Conservation (phyloP, 2,888 invertebrate genomes). For the Drosophila peninsularis region DNA sequence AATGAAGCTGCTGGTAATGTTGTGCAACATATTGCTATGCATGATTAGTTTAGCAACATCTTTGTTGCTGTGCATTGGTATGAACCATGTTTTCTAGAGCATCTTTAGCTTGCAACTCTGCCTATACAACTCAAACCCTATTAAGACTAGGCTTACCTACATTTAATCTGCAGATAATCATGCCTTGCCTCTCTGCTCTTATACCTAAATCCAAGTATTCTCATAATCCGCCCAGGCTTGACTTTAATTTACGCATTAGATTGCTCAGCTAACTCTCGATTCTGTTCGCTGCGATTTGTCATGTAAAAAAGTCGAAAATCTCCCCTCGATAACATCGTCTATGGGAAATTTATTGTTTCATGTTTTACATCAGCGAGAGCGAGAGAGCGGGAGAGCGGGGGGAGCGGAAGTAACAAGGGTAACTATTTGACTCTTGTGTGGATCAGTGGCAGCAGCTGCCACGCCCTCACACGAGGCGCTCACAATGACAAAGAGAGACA, state of each 20-base stretch:
- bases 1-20: too few relatives aligned
- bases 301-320: constrained; percentile 9
- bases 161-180: neutral
- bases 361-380: constrained; percentile 47
- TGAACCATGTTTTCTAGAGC: too few relatives aligned
- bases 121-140: neutral
- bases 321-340: constrained; percentile 40
- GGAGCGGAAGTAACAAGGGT: constrained; percentile 60
- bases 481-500: constrained; percentile 22
- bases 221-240: neutral
- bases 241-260: constrained; percentile 5
- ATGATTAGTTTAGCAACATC: too few relatives aligned
- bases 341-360: constrained; percentile 60
- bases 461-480: constrained; percentile 19
- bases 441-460: constrained; percentile 13
- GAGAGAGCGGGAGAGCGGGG: constrained; percentile 3
- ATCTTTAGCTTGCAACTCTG: neutral
- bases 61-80: too few relatives aligned
- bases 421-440: constrained; percentile 57
- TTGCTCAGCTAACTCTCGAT: neutral
- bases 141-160: too few relatives aligned
- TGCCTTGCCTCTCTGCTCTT: neutral
- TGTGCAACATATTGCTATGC: too few relatives aligned
- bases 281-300: constrained; percentile 37
- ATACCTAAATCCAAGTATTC: neutral